These are phyloP conservation scores for Cuculus canorus DNA, from an alignment of 2,797 vertebrate genomes.

Conservation along the genomic window DNA sequence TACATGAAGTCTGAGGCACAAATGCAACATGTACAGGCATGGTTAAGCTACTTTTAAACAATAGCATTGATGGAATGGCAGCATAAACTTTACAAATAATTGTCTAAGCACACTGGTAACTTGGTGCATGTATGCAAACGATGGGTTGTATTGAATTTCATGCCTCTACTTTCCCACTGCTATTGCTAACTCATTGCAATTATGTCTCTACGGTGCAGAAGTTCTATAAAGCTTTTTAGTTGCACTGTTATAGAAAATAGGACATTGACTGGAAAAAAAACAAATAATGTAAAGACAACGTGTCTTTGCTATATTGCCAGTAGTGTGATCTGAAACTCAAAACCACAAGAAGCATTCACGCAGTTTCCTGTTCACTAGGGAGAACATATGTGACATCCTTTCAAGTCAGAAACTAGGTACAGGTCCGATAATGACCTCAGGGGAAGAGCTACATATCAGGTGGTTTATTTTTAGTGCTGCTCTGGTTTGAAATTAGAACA, in stretches of 20 bases:
- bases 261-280: neutral
- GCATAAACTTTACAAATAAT: neutral
- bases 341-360: slow-evolving; percentile 40
- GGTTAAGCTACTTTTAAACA: neutral
- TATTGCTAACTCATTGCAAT: neutral
- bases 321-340: neutral
- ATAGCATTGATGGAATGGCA: neutral
- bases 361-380: slow-evolving; percentile 16
- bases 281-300: neutral
- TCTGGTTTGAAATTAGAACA: slow-evolving; percentile 54
- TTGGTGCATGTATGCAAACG: neutral
- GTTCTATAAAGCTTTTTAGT: neutral
- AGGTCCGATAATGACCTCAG: slow-evolving; percentile 33
- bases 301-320: neutral
- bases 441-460: neutral
- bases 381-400: slow-evolving; percentile 45
- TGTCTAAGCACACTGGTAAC: neutral
- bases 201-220: neutral
- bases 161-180: neutral
- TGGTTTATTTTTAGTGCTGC: neutral
- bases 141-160: neutral
- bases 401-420: neutral
- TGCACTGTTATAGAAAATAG: neutral
- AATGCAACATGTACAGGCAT: neutral
- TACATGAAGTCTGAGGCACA: neutral